A percentile compares a stretch with the other conserved stretches of the same genome.
Conservation (phyloP, 2,888 invertebrate genomes). For the Chouioia cunea region DNA sequence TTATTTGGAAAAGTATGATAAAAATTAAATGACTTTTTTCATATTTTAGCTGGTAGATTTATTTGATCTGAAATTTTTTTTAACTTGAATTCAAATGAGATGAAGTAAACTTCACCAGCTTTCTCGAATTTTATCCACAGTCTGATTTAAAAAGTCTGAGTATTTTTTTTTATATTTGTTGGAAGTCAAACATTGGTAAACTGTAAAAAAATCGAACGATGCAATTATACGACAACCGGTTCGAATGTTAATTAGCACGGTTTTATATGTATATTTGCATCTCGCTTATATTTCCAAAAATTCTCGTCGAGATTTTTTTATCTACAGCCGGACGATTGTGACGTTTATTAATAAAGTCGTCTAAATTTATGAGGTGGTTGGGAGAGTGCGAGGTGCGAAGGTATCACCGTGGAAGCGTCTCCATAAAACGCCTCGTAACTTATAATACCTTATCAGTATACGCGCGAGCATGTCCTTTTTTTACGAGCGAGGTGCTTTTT, state of each 20-base stretch:
- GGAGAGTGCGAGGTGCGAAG: constrained; percentile 40
- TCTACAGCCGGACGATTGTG: constrained; percentile 26
- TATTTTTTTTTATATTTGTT: too few relatives aligned
- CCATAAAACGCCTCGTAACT: constrained; percentile 42
- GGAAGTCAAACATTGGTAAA: not conserved
- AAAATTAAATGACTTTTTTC: too few relatives aligned
- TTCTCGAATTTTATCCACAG: too few relatives aligned
- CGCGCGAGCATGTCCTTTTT: too few relatives aligned
- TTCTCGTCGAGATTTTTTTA: not conserved
- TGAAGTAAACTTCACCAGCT: too few relatives aligned
- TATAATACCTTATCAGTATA: constrained; percentile 30
- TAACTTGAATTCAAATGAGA: too few relatives aligned
- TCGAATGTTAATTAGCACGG: not conserved
- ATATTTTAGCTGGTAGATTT: too few relatives aligned
- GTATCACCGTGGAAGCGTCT: constrained; percentile 24
- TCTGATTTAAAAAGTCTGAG: too few relatives aligned
- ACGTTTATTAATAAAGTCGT: constrained; percentile 48
- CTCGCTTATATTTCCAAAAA: too few relatives aligned
- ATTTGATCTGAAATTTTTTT: too few relatives aligned
- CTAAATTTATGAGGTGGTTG: constrained; percentile 41
- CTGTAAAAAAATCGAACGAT: not conserved
- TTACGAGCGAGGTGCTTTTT: not conserved
- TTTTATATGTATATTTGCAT: too few relatives aligned
- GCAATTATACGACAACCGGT: not conserved
- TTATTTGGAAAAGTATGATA: too few relatives aligned